These are phyloP conservation scores for Siniperca knerii DNA, from an alignment of 2,113 vertebrate genomes.

Conservation along the genomic window DNA sequence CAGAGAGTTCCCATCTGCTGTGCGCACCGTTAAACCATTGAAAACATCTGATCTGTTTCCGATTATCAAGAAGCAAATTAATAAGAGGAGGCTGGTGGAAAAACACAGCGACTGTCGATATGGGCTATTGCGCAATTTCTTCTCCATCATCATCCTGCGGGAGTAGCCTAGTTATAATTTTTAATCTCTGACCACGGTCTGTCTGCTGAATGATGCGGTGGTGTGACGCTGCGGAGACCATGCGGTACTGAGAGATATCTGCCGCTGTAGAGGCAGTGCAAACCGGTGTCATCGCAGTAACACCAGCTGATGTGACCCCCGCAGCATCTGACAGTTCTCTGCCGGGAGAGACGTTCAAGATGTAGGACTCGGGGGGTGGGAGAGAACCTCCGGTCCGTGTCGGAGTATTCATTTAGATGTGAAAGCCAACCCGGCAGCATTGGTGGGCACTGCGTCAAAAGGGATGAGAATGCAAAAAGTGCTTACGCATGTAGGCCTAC, in stretches of 20 bases:
- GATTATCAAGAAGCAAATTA: conserved; percentile 4
- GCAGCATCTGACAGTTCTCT: conserved; percentile 28
- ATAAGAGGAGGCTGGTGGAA: conserved; percentile 31
- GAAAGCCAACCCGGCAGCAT: conserved; percentile 31
- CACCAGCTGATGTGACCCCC: conserved; percentile 28
- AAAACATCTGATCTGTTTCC: conserved; percentile 16
- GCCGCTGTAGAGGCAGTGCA: not conserved
- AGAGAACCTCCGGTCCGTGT: conserved; percentile 4
- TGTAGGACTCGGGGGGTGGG: not conserved
- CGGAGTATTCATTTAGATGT: conserved; percentile 9
- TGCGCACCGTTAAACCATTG: conserved; percentile 1
- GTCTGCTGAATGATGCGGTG: conserved; percentile 27
- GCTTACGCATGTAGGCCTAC: conserved; percentile 48
- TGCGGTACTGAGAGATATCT: conserved; percentile 15
- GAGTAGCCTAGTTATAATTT: conserved; percentile 50
- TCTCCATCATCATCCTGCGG: conserved; percentile 45
- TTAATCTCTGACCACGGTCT: conserved; percentile 35
- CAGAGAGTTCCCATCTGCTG: conserved; percentile 15
- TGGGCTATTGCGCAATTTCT: conserved; percentile 68
- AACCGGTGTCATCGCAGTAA: conserved; percentile 42
- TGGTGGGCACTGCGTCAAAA: conserved; percentile 82
- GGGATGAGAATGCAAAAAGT: conserved; percentile 48
- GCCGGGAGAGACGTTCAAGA: conserved; percentile 1
- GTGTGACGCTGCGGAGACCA: conserved; percentile 52
- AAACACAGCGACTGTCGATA: conserved; percentile 12